A percentile compares a stretch with the other conserved stretches of the same genome.
phyloP scores from a whole-genome alignment of 2,113 vertebrate species.

The Centropristis striata region DNA sequence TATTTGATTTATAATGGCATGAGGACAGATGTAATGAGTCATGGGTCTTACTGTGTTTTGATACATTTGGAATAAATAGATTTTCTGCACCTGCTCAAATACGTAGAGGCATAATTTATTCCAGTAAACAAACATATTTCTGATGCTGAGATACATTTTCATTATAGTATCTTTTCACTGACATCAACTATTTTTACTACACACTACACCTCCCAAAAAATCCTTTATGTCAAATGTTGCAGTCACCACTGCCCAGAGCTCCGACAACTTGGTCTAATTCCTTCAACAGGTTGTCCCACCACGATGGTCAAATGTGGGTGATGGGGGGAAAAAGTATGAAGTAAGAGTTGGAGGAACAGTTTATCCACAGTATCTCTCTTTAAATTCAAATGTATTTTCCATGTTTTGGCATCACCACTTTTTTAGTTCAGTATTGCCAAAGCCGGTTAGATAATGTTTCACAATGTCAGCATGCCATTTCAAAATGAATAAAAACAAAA shows the following conservation, averaged over 20 bases:
- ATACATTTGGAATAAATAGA: neutral
- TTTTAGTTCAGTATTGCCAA: neutral
- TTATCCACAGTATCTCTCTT: neutral
- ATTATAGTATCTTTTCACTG: neutral
- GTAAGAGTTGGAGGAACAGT: neutral
- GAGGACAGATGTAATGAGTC: neutral
- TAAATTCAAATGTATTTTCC: neutral
- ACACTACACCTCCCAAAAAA: neutral
- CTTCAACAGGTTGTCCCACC: conserved; percentile 3
- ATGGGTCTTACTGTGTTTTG: neutral
- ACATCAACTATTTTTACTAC: neutral
- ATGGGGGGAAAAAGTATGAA: neutral
- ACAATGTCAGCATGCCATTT: neutral
- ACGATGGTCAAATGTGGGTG: neutral
- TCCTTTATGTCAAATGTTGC: neutral
- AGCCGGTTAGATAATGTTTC: neutral
- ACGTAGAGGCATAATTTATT: neutral
- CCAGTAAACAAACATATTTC: neutral
- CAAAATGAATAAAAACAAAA: neutral
- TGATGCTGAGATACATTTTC: neutral
- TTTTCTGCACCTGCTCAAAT: neutral
- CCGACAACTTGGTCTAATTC: neutral
- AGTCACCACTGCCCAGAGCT: neutral
- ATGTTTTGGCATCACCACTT: neutral
- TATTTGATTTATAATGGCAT: conserved; percentile 5